Conservation (phyloP, 2,888 invertebrate genomes). For the Apotomis betuletana region DNA sequence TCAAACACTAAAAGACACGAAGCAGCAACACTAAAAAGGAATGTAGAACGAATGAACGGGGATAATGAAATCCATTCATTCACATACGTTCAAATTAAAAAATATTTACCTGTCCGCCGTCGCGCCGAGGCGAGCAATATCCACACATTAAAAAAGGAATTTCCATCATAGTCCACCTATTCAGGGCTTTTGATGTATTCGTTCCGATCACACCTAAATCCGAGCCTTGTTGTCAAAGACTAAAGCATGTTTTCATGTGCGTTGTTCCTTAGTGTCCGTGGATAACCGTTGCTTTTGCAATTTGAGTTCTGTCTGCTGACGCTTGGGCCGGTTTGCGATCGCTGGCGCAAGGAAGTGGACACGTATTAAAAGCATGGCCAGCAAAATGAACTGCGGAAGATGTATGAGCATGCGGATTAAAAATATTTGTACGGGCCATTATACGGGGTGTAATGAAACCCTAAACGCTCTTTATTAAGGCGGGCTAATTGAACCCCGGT, state of each 20-base stretch:
- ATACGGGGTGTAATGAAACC: conserved; percentile 81
- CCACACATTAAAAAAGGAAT: conserved; percentile 68
- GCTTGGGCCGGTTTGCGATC: conserved; percentile 48
- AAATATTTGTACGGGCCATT: conserved; percentile 83
- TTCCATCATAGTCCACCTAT: conserved; percentile 62
- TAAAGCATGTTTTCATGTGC: conserved; percentile 43
- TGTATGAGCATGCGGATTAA: conserved; percentile 82
- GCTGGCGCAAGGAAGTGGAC: conserved; percentile 45
- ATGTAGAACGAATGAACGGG: conserved; percentile 27
- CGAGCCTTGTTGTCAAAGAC: conserved; percentile 37
- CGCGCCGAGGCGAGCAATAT: conserved; percentile 66
- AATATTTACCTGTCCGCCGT: conserved; percentile 67
- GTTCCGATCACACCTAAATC: conserved; percentile 41
- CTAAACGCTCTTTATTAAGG: conserved; percentile 79
- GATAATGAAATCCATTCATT: conserved; percentile 39
- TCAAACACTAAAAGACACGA: conserved; percentile 10
- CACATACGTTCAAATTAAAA: conserved; percentile 42
- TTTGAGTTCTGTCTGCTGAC: neutral
- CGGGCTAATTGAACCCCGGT: conserved; percentile 73
- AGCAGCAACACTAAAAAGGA: conserved; percentile 9
- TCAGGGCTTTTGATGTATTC: conserved; percentile 56
- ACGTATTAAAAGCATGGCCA: conserved; percentile 69
- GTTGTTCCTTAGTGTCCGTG: conserved; percentile 10
- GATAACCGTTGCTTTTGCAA: neutral
- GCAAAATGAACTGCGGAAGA: conserved; percentile 82